A percentile compares a stretch with the other conserved stretches of the same genome.
These are phyloP conservation scores for Picathartes gymnocephalus DNA, from an alignment of 2,113 vertebrate genomes.

Conservation along the genomic window DNA sequence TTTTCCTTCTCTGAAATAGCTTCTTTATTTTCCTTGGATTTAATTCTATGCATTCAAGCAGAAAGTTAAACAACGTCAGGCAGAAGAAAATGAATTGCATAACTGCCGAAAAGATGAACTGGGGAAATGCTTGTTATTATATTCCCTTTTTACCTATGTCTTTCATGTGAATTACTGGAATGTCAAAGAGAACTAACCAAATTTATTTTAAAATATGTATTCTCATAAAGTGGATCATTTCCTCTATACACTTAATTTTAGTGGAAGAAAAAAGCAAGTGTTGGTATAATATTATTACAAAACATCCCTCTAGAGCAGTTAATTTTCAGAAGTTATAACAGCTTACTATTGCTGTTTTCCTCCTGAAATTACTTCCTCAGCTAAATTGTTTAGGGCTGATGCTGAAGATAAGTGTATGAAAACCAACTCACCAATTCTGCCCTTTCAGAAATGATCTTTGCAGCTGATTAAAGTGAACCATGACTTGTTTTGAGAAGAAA, in stretches of 20 bases:
- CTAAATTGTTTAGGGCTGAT: not conserved
- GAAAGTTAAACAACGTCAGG: not conserved
- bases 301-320: not conserved
- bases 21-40: not conserved
- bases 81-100: not conserved
- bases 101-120: not conserved
- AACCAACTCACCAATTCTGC: not conserved
- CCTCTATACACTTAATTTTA: not conserved
- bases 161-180: not conserved
- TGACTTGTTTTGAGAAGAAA: not conserved
- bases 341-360: not conserved
- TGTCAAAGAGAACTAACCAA: not conserved
- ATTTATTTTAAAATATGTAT: not conserved
- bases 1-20: not conserved
- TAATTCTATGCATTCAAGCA: not conserved
- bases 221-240: not conserved
- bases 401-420: not conserved
- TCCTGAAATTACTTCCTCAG: not conserved
- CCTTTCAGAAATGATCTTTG: not conserved
- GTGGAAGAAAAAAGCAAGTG: not conserved
- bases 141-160: not conserved
- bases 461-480: not conserved
- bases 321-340: not conserved
- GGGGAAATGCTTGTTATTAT: not conserved
- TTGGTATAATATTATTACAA: not conserved